Conservation (phyloP, 2,797 vertebrate genomes). For the Tragelaphus eurycerus region DNA sequence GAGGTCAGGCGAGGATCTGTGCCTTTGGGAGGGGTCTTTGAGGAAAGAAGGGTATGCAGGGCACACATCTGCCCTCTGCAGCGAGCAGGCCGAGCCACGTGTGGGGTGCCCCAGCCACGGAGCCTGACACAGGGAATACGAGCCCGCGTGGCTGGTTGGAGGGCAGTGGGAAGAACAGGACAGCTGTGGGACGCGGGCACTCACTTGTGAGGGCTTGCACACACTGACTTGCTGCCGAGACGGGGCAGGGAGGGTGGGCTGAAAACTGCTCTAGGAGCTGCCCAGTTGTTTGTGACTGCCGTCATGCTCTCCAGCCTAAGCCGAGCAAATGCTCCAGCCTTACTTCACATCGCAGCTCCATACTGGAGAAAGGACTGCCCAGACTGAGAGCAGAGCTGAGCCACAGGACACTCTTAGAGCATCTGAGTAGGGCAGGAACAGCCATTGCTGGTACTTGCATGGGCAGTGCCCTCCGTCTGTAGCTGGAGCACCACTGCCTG, state of each 20-base stretch:
- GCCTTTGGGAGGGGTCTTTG: background rate
- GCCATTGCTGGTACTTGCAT: background rate
- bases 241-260: rapidly evolving
- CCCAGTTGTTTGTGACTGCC: background rate
- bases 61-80: background rate
- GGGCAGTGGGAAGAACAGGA: background rate
- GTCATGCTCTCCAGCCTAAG: background rate
- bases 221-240: background rate
- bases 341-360: background rate
- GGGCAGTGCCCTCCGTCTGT: background rate
- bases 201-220: rapidly evolving
- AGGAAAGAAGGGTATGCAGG: background rate
- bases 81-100: rapidly evolving
- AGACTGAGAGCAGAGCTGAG: background rate
- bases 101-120: background rate
- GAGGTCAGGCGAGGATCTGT: background rate
- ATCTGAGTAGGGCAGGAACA: background rate
- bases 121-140: background rate
- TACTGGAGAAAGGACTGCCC: background rate
- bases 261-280: background rate
- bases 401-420: background rate
- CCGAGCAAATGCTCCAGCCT: no score
- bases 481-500: rapidly evolving
- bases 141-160: background rate
- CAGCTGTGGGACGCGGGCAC: background rate